These are phyloP conservation scores for Amblyornis subalaris DNA, from an alignment of 2,113 vertebrate genomes.

Conservation along the genomic window DNA sequence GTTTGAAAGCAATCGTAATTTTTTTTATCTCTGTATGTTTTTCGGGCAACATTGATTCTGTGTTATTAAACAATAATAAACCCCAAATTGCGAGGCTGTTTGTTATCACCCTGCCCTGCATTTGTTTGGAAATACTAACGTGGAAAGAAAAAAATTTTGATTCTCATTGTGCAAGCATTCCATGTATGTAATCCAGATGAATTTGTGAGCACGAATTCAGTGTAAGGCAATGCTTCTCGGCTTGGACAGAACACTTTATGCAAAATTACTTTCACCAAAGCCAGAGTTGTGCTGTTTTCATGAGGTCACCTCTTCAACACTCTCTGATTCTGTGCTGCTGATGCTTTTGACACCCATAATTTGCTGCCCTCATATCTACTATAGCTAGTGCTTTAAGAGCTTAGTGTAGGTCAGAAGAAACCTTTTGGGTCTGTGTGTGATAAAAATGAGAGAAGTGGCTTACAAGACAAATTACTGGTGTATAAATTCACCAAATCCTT, in stretches of 20 bases:
- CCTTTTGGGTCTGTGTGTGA: neutral
- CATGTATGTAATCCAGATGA: neutral
- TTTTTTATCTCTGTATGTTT: neutral
- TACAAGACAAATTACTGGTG: neutral
- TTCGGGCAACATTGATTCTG: neutral
- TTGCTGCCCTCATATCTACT: neutral
- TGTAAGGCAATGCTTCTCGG: neutral
- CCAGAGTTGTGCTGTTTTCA: neutral
- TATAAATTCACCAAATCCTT: neutral
- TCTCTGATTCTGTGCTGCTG: neutral
- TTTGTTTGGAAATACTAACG: neutral
- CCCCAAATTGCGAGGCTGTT: neutral
- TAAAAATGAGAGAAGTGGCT: neutral
- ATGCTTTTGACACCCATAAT: neutral
- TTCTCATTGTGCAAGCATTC: neutral
- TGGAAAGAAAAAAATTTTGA: neutral
- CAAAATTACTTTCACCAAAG: neutral
- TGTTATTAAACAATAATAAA: neutral
- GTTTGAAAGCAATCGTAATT: neutral
- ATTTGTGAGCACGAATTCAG: accelerated
- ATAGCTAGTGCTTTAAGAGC: neutral
- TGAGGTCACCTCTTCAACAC: neutral
- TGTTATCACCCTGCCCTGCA: neutral
- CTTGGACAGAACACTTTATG: neutral
- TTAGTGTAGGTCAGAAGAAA: neutral